phyloP scores from a whole-genome alignment of 2,888 invertebrate genomes.

The Ochropleura plecta region DNA sequence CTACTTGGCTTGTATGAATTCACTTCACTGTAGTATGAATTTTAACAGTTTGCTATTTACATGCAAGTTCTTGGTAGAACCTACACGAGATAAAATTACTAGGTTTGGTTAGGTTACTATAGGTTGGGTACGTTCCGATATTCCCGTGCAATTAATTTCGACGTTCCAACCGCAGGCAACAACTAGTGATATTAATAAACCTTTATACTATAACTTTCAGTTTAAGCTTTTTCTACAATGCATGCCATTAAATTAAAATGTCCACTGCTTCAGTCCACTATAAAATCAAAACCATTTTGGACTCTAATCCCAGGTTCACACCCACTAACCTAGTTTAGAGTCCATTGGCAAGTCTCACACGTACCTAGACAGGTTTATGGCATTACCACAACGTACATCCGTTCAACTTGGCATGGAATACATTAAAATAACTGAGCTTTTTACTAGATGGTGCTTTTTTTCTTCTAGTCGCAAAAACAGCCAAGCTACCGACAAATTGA shows the following conservation, averaged over 20 bases:
- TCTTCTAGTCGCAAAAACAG: not conserved
- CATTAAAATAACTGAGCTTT: constrained; percentile 10
- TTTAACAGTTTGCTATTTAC: too few species aligned
- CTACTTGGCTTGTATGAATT: too few species aligned
- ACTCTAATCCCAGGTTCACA: constrained; percentile 2
- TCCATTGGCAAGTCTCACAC: constrained; percentile 39
- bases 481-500: not conserved
- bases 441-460: constrained; percentile 17
- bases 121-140: too few species aligned
- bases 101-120: too few species aligned
- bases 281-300: constrained; percentile 9
- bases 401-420: constrained; percentile 16
- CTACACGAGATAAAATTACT: too few species aligned
- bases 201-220: not conserved
- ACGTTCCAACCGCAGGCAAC: too few species aligned
- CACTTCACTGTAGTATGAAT: too few species aligned
- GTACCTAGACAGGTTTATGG: constrained; percentile 36
- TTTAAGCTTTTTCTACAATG: not conserved
- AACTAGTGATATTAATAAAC: not conserved
- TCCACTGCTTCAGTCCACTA: not conserved
- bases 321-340: constrained; percentile 30
- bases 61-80: too few species aligned
- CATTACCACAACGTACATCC: constrained; percentile 14
- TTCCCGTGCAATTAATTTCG: too few species aligned
- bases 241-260: not conserved